Conservation (phyloP, 2,113 vertebrate genomes). For the Ageneiosus marmoratus region DNA sequence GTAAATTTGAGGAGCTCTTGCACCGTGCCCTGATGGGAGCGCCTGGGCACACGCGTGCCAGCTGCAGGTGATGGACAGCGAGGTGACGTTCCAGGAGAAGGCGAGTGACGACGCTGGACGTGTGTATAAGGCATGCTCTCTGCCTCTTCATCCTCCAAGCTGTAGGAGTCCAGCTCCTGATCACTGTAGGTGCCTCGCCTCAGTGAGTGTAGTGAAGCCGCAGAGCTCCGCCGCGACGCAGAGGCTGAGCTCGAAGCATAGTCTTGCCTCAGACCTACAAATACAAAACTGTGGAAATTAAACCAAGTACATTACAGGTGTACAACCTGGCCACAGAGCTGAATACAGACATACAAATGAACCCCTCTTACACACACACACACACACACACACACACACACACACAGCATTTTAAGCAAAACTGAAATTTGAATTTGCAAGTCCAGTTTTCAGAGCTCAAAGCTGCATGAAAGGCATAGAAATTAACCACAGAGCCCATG, state of each 20-base stretch:
- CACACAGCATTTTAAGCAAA: neutral
- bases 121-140: slow-evolving; percentile 75
- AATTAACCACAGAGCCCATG: neutral
- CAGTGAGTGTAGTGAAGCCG: slow-evolving; percentile 84
- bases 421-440: neutral
- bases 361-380: neutral
- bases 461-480: neutral
- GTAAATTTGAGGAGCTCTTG: slow-evolving; percentile 82
- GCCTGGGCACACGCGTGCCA: slow-evolving; percentile 76
- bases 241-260: slow-evolving; percentile 86
- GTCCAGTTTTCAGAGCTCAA: neutral
- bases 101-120: slow-evolving; percentile 76
- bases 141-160: slow-evolving; percentile 86
- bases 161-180: slow-evolving; percentile 88
- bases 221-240: slow-evolving; percentile 84
- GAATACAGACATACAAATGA: neutral
- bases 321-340: neutral
- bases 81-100: slow-evolving; percentile 83
- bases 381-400: neutral
- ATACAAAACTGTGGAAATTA: neutral
- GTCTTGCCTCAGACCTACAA: slow-evolving; percentile 85
- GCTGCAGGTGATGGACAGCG: slow-evolving; percentile 82
- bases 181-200: slow-evolving; percentile 87
- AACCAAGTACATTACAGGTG: neutral
- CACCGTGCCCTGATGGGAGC: slow-evolving; percentile 76